A percentile compares a stretch with the other conserved stretches of the same genome.
phyloP scores from a whole-genome alignment of 2,797 vertebrate species.

The Mycteria americana region DNA sequence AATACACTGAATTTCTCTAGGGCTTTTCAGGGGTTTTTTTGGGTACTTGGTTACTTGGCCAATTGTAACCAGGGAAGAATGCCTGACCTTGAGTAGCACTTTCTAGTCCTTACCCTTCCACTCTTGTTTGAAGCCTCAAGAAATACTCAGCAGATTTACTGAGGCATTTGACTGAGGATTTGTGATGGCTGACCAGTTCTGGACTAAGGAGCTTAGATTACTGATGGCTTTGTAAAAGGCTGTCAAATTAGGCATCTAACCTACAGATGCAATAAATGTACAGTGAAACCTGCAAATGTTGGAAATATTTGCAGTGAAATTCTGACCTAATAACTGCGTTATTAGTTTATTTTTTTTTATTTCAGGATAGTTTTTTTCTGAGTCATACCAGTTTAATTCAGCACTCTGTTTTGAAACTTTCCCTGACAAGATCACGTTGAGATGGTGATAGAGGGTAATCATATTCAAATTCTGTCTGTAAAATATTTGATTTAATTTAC shows the following conservation, averaged over 20 bases:
- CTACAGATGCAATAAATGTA: not conserved
- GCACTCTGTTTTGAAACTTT: not conserved
- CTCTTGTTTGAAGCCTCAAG: conserved; percentile 22
- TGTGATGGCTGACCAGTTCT: not conserved
- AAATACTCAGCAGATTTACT: conserved; percentile 6
- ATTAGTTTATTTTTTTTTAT: not conserved
- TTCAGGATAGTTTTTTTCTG: not conserved
- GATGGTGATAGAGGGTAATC: not conserved
- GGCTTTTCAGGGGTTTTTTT: not conserved
- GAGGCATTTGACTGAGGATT: not conserved
- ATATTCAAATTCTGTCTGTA: not conserved
- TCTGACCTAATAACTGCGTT: not conserved
- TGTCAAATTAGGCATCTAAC: not conserved
- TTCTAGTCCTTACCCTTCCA: not conserved
- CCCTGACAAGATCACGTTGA: not conserved
- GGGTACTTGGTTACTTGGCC: not conserved
- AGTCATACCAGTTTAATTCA: not conserved
- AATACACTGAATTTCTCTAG: not conserved
- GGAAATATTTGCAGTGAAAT: not conserved
- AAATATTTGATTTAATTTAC: conserved; percentile 28
- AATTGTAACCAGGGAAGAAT: not conserved
- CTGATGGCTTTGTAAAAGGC: not conserved
- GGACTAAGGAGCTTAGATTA: not conserved
- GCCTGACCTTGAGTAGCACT: not conserved
- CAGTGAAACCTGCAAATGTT: not conserved